These are phyloP conservation scores for Drosophila erecta DNA, from an alignment of 1,140 invertebrate species.

Conservation along the genomic window DNA sequence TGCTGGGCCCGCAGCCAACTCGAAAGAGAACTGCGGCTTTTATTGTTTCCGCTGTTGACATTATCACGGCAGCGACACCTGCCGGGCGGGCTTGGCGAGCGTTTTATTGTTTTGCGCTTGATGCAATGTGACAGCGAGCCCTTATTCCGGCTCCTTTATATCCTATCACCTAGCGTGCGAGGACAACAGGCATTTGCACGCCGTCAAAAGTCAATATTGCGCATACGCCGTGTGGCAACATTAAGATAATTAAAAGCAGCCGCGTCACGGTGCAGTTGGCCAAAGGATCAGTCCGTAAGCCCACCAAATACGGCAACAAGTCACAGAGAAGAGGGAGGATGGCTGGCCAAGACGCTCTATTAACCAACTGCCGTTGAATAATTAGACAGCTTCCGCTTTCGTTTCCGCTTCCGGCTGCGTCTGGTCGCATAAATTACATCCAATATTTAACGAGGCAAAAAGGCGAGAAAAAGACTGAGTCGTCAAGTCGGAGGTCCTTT, in stretches of 20 bases:
- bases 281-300: slow-evolving; percentile 53
- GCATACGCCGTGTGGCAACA: background rate
- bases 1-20: slow-evolving; percentile 48
- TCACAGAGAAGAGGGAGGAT: background rate
- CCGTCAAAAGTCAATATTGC: slow-evolving; percentile 56
- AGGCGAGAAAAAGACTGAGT: slow-evolving; percentile 8
- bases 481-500: background rate
- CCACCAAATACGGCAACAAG: slow-evolving; percentile 42
- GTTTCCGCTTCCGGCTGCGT: slow-evolving; percentile 46
- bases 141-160: slow-evolving; percentile 1
- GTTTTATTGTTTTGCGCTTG: slow-evolving; percentile 69
- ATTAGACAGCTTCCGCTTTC: slow-evolving; percentile 53
- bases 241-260: slow-evolving; percentile 7
- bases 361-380: slow-evolving; percentile 49
- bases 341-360: slow-evolving; percentile 22
- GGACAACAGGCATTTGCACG: slow-evolving; percentile 23
- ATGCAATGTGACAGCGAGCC: slow-evolving; percentile 61
- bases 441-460: slow-evolving; percentile 9
- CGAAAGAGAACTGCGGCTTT: slow-evolving; percentile 77
- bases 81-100: slow-evolving; percentile 56
- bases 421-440: slow-evolving; percentile 49
- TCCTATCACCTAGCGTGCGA: slow-evolving; percentile 11
- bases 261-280: slow-evolving; percentile 18
- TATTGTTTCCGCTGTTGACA: slow-evolving; percentile 82
- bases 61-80: slow-evolving; percentile 77